Conservation (phyloP, 2,113 vertebrate species). For the Megatriorchis doriae region DNA sequence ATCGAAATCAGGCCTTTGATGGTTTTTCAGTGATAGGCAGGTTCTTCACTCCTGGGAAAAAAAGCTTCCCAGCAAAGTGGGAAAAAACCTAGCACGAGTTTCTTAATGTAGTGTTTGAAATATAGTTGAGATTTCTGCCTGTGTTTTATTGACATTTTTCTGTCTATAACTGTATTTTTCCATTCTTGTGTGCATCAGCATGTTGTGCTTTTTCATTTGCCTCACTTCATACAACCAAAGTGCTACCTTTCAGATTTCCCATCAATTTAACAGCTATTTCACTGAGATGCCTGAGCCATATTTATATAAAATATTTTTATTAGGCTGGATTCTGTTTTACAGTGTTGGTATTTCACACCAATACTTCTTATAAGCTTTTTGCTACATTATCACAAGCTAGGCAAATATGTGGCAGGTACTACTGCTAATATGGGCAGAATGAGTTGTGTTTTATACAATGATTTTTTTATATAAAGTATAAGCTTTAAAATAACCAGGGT, state of each 20-base stretch:
- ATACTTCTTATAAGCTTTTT: not conserved
- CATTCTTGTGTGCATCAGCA: not conserved
- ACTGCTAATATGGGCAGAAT: not conserved
- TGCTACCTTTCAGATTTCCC: not conserved
- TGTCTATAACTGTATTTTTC: not conserved
- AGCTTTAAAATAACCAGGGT: not conserved
- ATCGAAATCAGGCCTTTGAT: not conserved
- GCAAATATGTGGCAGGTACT: not conserved
- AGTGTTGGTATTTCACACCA: not conserved
- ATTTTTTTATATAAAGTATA: not conserved
- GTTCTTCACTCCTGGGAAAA: not conserved
- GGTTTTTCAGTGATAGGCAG: not conserved
- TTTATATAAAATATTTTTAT: not conserved
- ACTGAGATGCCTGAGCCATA: not conserved
- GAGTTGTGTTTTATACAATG: not conserved
- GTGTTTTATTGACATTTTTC: not conserved
- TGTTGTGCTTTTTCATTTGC: not conserved
- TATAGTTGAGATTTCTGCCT: not conserved
- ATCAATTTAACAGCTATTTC: not conserved
- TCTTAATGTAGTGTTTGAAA: not conserved
- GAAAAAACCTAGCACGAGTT: not conserved
- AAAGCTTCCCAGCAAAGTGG: not conserved
- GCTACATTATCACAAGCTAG: not conserved
- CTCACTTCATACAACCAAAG: not conserved
- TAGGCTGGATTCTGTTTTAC: not conserved